Evolutionary conservation across 1,140 invertebrate species (phyloP).

Genomic region (Dufourea novaeangliae): DNA sequence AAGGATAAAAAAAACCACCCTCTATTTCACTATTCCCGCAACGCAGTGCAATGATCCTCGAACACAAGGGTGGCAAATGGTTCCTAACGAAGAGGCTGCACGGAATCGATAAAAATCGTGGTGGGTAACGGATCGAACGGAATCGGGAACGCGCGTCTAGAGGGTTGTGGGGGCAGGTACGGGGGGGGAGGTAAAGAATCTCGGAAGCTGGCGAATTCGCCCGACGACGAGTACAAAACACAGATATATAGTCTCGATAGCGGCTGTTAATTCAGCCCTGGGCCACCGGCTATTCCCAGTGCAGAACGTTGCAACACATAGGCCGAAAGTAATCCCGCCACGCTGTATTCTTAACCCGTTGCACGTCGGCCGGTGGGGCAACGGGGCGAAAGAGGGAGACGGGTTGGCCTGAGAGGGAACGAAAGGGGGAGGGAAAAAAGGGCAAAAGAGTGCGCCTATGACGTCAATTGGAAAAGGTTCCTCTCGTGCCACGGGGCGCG

Average conservation of each 20-base stretch:
- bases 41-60: too few relatives aligned
- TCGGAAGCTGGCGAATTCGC: background rate
- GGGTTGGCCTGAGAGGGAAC: constrained; percentile 54
- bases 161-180: too few relatives aligned
- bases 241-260: constrained; percentile 44
- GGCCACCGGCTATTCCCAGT: constrained; percentile 72
- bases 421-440: constrained; percentile 65
- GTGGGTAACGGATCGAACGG: background rate
- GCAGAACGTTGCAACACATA: constrained; percentile 68
- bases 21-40: too few relatives aligned
- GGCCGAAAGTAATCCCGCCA: constrained; percentile 69
- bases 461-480: constrained; percentile 79
- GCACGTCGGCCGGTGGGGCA: constrained; percentile 52
- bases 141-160: background rate
- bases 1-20: too few relatives aligned
- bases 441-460: constrained; percentile 71
- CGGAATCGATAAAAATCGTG: background rate
- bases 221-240: constrained; percentile 28
- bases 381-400: constrained; percentile 34
- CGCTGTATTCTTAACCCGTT: constrained; percentile 74
- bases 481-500: constrained; percentile 65
- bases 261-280: constrained; percentile 65
- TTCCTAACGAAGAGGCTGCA: background rate
- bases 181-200: background rate
- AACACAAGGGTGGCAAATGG: background rate